Evolutionary conservation across 1,140 invertebrate genomes (phyloP), one percentile per base, ranked within the genome.

Genomic region (Drosophila punjabiensis): DNA sequence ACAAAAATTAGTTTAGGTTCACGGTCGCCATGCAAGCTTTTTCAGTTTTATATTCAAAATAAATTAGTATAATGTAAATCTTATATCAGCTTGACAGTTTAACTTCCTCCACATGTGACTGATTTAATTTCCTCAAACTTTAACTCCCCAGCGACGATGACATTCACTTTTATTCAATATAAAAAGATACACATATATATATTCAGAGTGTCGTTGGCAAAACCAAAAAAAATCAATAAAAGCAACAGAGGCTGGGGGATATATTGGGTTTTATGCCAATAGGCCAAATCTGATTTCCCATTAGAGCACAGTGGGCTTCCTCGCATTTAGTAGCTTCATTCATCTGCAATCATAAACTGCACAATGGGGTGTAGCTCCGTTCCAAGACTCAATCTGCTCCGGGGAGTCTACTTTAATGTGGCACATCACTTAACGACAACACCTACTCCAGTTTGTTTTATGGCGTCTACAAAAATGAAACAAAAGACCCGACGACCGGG

Each of bases 391-490:
- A 61, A 74, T 37, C 39, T 61, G 55, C 74, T 37, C 11, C 50
- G 47, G 47, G 58, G 67, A 68, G 69, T 64, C 75, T 77, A 84
- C 81, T 67, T 89, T 90, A 90, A 88, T 89, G 85, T 82, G 74
- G 35, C 85, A 90, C 86, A 89, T 89, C 86, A 89, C 75, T 89
- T 90, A 90, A 89, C 85, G 82, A 85, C 75, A 79, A 89, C 85
- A 89, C 85, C 85, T 89, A 89, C 86, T 89, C 82, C 81, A 79
- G 66, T 85, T 79, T 81, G 79, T 66, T 89, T 88, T 88, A 88
- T 79, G 74, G 55, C 56, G 20, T 58, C 20, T 32, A 45, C 70
- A 55, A 52, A 66, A 75, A 74, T 62, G 61, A 67, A 76, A 76
- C 76, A 77, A 81, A 77, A 50, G 47, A 60, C 59, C 59, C 68